Evolutionary conservation across 2,113 vertebrate genomes (phyloP), one percentile per base, ranked within the genome.

Genomic region (Sorex araneus): DNA sequence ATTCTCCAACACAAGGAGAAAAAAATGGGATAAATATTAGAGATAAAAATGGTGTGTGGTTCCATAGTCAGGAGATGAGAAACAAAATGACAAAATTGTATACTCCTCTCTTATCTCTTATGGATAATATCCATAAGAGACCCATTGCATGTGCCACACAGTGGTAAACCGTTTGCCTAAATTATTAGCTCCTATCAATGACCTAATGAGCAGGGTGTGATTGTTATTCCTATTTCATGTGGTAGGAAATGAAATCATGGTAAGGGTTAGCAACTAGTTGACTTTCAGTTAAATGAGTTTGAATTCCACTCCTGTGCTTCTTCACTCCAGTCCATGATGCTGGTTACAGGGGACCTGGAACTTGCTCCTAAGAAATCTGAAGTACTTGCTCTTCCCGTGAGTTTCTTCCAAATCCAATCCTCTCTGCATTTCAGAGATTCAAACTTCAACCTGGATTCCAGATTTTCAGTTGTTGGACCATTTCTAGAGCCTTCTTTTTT

Each of bases 1-100:
- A 87, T 81, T n/a, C 81, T 81, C 74, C 13, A 84, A 40, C 34
- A 71, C 23, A 67, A 70, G 12, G 27, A 36, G 83, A 89, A 27
- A 86, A 86, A 40, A 7, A 6, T 25, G 8, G 1, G 10, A 13
- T n/a, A 74, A 66, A 64, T 77, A 18, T 40, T 67, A 66, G 73
- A 80, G 43, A 84, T 0, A 50, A 32, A 71, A 32, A 83, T 4
- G 74, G 83, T 28, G 77, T 75, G 91, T 3, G 16, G 11, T 19
- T 30, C 25, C 40, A 8, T 23, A 16, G 27, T 75, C 57, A 73
- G 45, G 67, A 32, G 5, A 25, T 70, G 3, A 71, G 30, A 43
- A 87, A 64, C 18, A 45, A 15, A 18, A 89, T 80, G 11, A 69
- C 12, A 43, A 64, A 28, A 10, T 63, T 8, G 13, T n/a, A 27